Evolutionary conservation across 2,888 invertebrate genomes (phyloP), one percentile per base, ranked within the genome.

Genomic region (Phengaris arion): DNA sequence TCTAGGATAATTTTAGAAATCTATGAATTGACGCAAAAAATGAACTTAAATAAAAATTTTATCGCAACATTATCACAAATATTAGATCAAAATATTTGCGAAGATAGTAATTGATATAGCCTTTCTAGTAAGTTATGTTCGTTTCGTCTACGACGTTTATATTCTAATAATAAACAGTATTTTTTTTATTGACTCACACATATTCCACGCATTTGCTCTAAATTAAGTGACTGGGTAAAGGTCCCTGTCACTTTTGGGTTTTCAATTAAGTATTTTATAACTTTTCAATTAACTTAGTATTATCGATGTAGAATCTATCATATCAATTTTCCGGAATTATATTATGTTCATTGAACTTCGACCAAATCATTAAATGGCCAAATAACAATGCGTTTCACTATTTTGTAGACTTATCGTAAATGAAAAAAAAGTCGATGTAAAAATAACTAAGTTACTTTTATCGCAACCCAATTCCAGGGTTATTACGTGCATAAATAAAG

Each of bases 101-200:
- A 9, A 57, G 57, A 57, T 57, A 57, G 8, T 15, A 57, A 15
- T 57, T 57, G 57, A 57, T 57, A 57, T 57, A 2, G 57, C 15
- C n/a, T 57, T 57, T 57, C 8, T 57, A 64, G 69, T 55, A 51
- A 76, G 74, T 64, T 64, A 57, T 9, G 15, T 57, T 57, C 15
- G 8, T 57, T 57, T 2, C 57, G 3, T 57, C 57, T 57, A 57
- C 57, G 0, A 8, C 15, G n/a, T 57, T n/a, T 15, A 57, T 57
- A 57, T 57, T 15, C 57, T 57, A 57, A 15, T 57, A 15, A 15
- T 57, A 57, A 57, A 15, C 15, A 4, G 57, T 57, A 15, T 57
- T 15, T n/a, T n/a, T 15, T 35, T 35, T 35, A 22, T 22, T 22
- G 0, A 22, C 35, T 35, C 35, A 3, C 35, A 4, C 35, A 35